These are phyloP conservation scores for Amitus sp. DNA, from an alignment of 2,888 invertebrate genomes.

Conservation along the genomic window DNA sequence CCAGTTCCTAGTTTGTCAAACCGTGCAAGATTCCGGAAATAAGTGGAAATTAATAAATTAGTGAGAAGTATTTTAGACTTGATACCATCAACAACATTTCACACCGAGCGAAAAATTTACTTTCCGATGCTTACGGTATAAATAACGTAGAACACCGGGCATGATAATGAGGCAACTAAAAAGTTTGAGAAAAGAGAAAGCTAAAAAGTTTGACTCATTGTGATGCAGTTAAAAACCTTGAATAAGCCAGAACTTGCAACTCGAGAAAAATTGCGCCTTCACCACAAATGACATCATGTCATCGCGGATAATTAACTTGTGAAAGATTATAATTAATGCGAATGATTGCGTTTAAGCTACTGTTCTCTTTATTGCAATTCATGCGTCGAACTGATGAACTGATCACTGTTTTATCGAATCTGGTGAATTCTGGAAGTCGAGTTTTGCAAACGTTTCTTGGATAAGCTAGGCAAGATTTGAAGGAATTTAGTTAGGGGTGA, in stretches of 20 bases:
- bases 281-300: conserved; percentile 28
- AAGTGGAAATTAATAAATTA: neutral
- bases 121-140: neutral
- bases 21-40: conserved; percentile 35
- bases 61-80: neutral
- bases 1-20: conserved; percentile 42
- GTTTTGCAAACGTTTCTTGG: conserved; percentile 27
- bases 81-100: neutral
- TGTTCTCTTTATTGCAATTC: conserved; percentile 30
- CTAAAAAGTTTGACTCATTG: conserved; percentile 24
- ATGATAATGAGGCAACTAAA: neutral
- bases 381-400: conserved; percentile 32
- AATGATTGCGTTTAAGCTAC: too few relatives aligned
- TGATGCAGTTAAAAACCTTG: conserved; percentile 29
- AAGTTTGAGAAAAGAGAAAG: conserved; percentile 5
- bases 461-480: conserved; percentile 29
- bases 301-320: conserved; percentile 19
- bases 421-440: conserved; percentile 19
- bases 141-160: neutral
- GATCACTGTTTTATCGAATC: conserved; percentile 33
- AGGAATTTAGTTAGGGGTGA: conserved; percentile 38
- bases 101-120: neutral
- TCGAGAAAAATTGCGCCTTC: conserved; percentile 24
- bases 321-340: too few relatives aligned
- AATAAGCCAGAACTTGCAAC: conserved; percentile 29